These are phyloP conservation scores for Heliconius aoede DNA, from an alignment of 2,888 invertebrate genomes.

Conservation along the genomic window DNA sequence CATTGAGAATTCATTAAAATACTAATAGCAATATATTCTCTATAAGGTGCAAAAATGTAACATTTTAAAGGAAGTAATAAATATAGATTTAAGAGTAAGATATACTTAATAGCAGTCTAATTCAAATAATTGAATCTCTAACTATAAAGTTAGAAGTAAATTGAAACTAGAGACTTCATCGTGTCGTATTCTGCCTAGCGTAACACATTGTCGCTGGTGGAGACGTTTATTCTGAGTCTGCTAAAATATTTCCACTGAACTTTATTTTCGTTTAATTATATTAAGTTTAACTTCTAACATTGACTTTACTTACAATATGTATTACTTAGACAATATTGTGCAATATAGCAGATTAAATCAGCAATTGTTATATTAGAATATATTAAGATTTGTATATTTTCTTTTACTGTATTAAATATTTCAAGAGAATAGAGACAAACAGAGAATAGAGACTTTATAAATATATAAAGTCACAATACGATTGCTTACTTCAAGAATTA, in stretches of 20 bases:
- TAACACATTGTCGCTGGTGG: slow-evolving; percentile 7
- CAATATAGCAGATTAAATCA: neutral
- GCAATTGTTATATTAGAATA: neutral
- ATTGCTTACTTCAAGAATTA: no score
- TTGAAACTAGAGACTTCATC: slow-evolving; percentile 61
- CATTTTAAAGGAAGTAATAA: neutral
- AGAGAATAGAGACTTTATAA: no score
- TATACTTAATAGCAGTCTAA: slow-evolving; percentile 53
- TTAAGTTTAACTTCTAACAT: neutral
- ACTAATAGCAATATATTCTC: neutral
- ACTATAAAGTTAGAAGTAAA: slow-evolving; percentile 72
- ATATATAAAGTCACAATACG: no score
- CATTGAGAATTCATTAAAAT: neutral
- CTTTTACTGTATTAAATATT: neutral
- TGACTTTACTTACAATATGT: neutral
- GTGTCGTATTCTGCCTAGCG: slow-evolving; percentile 23
- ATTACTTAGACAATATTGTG: neutral
- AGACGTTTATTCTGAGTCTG: slow-evolving; percentile 16
- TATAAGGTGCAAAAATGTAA: neutral
- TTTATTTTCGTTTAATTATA: slow-evolving; percentile 1
- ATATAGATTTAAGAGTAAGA: slow-evolving; percentile 29
- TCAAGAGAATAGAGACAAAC: no score
- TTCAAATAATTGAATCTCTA: no score
- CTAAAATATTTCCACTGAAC: neutral
- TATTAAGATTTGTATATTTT: neutral